Base-by-base conservation (phyloP, 1,140 invertebrate species). In the Amphibalanus amphitrite region DNA sequence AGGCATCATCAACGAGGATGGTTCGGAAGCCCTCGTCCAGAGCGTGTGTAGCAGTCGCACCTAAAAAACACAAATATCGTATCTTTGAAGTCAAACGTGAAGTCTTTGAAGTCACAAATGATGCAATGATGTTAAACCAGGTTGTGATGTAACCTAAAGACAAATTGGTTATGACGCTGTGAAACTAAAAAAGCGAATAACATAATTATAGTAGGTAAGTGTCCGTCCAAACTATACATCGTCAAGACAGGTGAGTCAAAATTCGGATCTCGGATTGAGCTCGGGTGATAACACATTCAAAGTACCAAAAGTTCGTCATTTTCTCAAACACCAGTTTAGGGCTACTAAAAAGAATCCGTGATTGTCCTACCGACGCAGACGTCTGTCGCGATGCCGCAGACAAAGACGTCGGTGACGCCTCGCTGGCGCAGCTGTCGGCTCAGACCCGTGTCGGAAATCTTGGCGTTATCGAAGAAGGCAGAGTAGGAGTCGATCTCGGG, bases 391-490 rank as follows among this genome's bases (percentile, higher is more conserved):
- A 99, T 81, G 0, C 96, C 96, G 80, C 93, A 97, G 23, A 97
- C 88, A 79, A 93, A 97, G 72, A 98, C 90, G 79, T 97, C 94
- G 10, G 93, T 95, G 20, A 92, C 89, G 64, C 87, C 86, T 75
- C 88, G 87, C 77, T 87, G 82, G 67, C 87, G 85, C 59, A 99
- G 82, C 78, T 95, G 88, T 0, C 85, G 84, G 73, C 87, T 86
- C n/a, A 98, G 81, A 28, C 88, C 88, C 6, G 95, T 98, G 76
- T 94, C 86, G 0, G 89, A 89, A 33, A 93, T 79, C 79, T 92
- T 93, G 78, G 92, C 90, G 82, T 98, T 98, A 81, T 98, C 95
- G 89, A 90, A 96, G 82, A 99, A 98, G 25, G 95, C 96, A 0
- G 94, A 97, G 81, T 98, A 98, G 0, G 93, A 95, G 79, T 98